Conservation (phyloP, 2,113 vertebrate genomes). For the Chloropsis hardwickii region DNA sequence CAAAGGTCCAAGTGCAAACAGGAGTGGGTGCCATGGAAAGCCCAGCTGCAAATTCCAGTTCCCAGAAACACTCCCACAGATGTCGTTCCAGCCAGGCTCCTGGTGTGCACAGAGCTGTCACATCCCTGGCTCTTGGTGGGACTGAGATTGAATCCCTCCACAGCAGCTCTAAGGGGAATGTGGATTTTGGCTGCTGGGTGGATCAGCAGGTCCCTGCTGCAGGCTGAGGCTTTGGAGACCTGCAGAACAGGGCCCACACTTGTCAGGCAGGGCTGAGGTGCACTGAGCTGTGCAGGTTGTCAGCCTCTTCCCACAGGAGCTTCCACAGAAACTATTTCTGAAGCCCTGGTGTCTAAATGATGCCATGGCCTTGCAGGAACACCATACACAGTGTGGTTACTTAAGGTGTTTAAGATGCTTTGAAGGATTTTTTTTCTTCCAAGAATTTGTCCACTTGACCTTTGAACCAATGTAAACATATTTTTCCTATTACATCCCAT, state of each 20-base stretch:
- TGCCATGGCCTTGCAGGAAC: background rate
- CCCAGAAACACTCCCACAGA: background rate
- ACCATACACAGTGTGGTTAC: background rate
- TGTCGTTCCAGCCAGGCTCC: background rate
- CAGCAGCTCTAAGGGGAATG: background rate
- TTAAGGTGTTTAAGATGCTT: background rate
- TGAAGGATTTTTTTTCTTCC: background rate
- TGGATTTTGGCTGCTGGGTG: background rate
- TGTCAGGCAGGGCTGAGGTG: background rate
- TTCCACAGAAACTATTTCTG: background rate
- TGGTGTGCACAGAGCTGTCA: background rate
- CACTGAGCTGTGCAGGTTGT: background rate
- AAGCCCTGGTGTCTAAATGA: background rate
- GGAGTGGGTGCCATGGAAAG: background rate
- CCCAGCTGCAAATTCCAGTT: conserved; percentile 20
- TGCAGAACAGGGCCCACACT: background rate
- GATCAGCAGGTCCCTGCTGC: background rate
- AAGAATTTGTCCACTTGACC: background rate
- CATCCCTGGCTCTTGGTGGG: background rate
- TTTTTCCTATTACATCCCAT: background rate
- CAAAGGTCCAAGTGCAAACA: conserved; percentile 23
- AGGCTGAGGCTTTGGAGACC: background rate
- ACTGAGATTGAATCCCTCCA: background rate
- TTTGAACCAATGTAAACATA: background rate
- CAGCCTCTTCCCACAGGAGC: background rate